Base-by-base conservation (phyloP, 2,113 vertebrate species). In the Cynopterus brachyotis region DNA sequence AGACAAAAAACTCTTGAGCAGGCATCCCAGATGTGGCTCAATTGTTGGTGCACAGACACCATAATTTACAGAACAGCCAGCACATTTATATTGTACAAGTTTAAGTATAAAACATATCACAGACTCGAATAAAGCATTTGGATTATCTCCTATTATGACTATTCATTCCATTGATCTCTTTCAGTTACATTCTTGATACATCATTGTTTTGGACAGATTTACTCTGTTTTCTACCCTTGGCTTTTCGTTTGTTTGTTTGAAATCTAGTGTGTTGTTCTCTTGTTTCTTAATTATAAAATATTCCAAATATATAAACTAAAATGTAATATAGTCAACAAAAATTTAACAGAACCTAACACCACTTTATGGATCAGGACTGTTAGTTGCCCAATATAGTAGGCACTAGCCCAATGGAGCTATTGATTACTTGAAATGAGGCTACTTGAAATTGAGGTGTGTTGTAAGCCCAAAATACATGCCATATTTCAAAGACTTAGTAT, bases 261-360 rank as follows among this genome's bases (percentile, higher is more conserved):
- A 94, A 75, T 64, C n/a, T 15, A 72, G 17, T 59, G 19, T 85
- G 24, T 62, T 19, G 50, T 85, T 91, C 8, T 84, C 10, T 19
- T 42, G 87, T 97, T 80, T 79, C 4, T n/a, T 6, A 75, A 90
- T 40, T 89, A 97, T 76, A 94, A 96, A 94, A 83, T 50, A 90
- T 83, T 83, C 37, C 80, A 95, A 96, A 81, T 69, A 95, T 24
- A 45, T 69, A 94, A 35, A 50, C n/a, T 42, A 92, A 70, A 86
- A 95, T 37, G 62, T 70, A 75, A 93, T 45, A 76, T 12, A 96
- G 59, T 59, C 35, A n/a, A 35, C 55, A 86, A 8, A 89, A 78
- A 93, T 60, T 35, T 81, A 91, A 73, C 30, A 60, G 50, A 73
- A 83, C 57, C 28, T 75, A 94, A 67, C 30, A 86, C 19, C 85